Conservation (phyloP, 2,797 vertebrate genomes). For the Limnodromus scolopaceus region DNA sequence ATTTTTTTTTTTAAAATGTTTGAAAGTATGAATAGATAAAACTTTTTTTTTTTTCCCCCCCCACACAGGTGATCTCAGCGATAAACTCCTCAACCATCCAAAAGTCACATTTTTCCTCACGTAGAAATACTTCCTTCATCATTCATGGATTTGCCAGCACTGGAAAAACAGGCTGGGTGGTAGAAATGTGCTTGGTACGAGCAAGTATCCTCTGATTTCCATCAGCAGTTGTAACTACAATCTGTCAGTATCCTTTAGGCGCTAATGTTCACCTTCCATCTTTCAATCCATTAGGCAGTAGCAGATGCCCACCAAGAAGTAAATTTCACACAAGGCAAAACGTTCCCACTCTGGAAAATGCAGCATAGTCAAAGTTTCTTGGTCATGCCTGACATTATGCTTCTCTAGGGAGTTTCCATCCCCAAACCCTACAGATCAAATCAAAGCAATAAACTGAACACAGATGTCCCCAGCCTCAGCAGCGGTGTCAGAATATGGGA, state of each 20-base stretch:
- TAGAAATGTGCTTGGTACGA: conserved; percentile 84
- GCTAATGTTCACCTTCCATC: not conserved
- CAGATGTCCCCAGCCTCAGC: not conserved
- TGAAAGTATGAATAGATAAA: not conserved
- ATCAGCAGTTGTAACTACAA: not conserved
- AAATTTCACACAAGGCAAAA: not conserved
- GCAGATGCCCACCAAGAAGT: not conserved
- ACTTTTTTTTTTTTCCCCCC: not conserved
- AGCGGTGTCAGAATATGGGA: rapidly evolving
- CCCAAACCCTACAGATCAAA: not conserved
- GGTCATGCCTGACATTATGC: rapidly evolving
- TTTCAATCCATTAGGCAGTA: not conserved
- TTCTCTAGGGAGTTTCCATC: not conserved
- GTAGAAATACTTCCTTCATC: conserved; percentile 78
- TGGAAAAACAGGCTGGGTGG: conserved; percentile 81
- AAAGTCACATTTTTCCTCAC: conserved; percentile 76
- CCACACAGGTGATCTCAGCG: conserved; percentile 10
- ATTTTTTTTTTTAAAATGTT: not conserved
- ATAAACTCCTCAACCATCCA: conserved; percentile 64
- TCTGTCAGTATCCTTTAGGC: not conserved
- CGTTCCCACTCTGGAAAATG: not conserved
- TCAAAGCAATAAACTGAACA: not conserved
- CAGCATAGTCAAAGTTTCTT: not conserved
- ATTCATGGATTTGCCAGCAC: conserved; percentile 81
- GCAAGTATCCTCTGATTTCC: not conserved